Evolutionary conservation across 1,140 invertebrate genomes (phyloP), one percentile per base, ranked within the genome.

Genomic region (Maconellicoccus hirsutus): DNA sequence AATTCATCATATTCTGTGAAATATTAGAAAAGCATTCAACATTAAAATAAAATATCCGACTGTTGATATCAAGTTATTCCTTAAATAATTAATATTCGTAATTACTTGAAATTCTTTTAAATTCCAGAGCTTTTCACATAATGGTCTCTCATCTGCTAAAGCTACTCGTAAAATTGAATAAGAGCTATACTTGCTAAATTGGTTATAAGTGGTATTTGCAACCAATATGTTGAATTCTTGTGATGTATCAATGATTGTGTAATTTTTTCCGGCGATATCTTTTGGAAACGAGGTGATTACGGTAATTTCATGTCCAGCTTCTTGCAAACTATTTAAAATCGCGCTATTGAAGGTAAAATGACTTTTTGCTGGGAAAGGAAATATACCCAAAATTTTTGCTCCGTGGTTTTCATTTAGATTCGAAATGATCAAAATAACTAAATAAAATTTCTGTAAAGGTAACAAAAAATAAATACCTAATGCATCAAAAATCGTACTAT

Each of bases 201-300:
- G 6, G 16, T 52, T 16, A 52, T 52, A 52, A 6, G 42, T 8
- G 6, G 42, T 52, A 16, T 52, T 52, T 52, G 12, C 42, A 8
- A 52, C 42, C n/a, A 8, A 16, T 2, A 52, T 52, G n/a, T 2
- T 3, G 16, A 52, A 52, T 14, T 52, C 42, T 8, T 52, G 6
- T 3, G 70, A 70, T 3, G 29, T 21, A 27, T 70, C 38, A 22
- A 38, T 39, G 3, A 71, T 10, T 14, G 23, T 59, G 16, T 16
- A 71, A 16, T 42, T 42, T 59, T 27, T 16, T 2, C 22, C 10
- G 10, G 22, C 7, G 8, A 23, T 26, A 16, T 23, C 22, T 4
- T 10, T 23, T 12, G 69, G 19, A 74, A 82, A 84, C 6, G 81
- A 75, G 70, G 74, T 77, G 1, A 77, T 25, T 1, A 78, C 74